Base-by-base conservation (phyloP, 2,113 vertebrate species). In the Lepus timidus region DNA sequence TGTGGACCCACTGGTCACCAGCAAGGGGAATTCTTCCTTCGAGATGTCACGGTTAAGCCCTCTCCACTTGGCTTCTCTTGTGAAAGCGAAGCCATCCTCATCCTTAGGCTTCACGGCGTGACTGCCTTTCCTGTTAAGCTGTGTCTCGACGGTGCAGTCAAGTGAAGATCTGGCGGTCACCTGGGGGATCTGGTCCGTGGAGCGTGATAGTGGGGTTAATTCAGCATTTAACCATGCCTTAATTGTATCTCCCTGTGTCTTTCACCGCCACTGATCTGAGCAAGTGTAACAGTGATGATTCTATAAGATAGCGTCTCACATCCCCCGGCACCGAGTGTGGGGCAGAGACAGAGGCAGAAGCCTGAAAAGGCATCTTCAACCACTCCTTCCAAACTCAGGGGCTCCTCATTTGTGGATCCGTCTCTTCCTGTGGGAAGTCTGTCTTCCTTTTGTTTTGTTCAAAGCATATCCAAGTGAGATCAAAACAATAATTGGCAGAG, bases 401-500 rank as follows among this genome's bases (percentile, higher is more conserved):
- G 25, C 36, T 31, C 67, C 31, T 52, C 6, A 0, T 70, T 70
- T 89, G n/a, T 1, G 1, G 27, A 52, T 74, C 23, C 19, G 31
- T 58, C 33, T 65, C 36, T 25, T 78, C 85, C 31, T 31, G 2
- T 4, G 67, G 71, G 36, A 92, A 78, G 68, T 62, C 36, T 75
- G 1, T 25, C 8, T 10, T 31, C 8, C 67, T 68, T 51, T 64
- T n/a, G 9, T 67, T 44, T 71, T 67, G 20, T 91, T 68, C 31
- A 31, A 52, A 87, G 55, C 20, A 29, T 33, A 62, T 67, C 92
- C 65, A 67, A 73, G 39, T 52, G 55, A 86, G 62, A 51, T 39
- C 51, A 71, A 92, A 85, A 58, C 80, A 49, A 9, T 65, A 44
- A 27, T 51, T 74, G 91, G 83, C 91, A 95, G 75, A 81, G 23